A percentile compares a stretch with the other conserved stretches of the same genome.
These are phyloP conservation scores for Trematocara nigrifrons DNA, from an alignment of 2,113 vertebrate genomes.

Conservation along the genomic window DNA sequence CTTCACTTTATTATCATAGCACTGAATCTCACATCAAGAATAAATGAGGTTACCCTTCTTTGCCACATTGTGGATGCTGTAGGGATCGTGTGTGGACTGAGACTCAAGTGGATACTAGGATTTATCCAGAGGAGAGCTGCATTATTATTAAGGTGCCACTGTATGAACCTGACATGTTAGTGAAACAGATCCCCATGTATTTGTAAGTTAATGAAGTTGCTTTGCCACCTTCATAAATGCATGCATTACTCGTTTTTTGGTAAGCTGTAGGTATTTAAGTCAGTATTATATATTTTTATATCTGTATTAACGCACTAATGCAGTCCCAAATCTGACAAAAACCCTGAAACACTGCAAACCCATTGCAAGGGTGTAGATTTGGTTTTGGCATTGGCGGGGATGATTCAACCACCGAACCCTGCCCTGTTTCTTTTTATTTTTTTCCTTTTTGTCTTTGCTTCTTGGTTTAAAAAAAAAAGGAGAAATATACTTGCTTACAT, in stretches of 20 bases:
- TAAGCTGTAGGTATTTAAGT: background rate
- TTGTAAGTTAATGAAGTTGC: background rate
- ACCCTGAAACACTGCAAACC: rapidly evolving
- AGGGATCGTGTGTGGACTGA: background rate
- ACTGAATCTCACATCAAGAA: background rate
- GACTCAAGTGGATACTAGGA: background rate
- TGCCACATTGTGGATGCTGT: background rate
- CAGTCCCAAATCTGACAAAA: background rate
- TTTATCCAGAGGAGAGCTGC: background rate
- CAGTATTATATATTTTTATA: background rate
- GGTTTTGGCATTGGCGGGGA: background rate
- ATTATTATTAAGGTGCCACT: background rate
- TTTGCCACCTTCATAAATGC: background rate
- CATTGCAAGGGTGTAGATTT: rapidly evolving
- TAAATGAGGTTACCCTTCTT: rapidly evolving
- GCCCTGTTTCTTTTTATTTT: rapidly evolving
- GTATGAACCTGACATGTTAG: background rate
- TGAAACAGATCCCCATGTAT: background rate
- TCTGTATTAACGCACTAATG: rapidly evolving
- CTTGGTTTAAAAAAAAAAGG: rapidly evolving
- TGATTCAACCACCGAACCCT: background rate
- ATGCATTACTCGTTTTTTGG: background rate
- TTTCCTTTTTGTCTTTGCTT: rapidly evolving
- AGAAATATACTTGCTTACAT: rapidly evolving
- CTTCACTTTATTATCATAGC: rapidly evolving